Evolutionary conservation across 2,113 vertebrate genomes (phyloP).

Genomic region (Echinops telfairi): DNA sequence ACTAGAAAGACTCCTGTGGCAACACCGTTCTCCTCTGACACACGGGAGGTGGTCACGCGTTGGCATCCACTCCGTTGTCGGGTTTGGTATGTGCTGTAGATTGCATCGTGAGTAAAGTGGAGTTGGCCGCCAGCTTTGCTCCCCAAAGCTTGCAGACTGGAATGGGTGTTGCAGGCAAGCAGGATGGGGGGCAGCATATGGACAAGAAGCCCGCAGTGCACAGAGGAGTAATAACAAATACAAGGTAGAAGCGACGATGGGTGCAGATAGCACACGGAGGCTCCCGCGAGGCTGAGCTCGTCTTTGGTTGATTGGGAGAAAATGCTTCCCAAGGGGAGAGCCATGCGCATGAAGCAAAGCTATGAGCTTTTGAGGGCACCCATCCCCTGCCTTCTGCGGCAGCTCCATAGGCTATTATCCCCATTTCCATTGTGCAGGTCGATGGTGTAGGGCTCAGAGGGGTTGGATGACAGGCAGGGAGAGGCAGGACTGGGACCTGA

Average conservation of each 20-base stretch:
- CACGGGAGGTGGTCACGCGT: no score
- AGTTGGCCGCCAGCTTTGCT: not conserved
- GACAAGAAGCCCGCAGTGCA: no score
- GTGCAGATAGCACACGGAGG: no score
- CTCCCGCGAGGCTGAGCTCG: fast-evolving
- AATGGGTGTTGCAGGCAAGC: not conserved
- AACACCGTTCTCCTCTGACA: no score
- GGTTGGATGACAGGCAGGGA: no score
- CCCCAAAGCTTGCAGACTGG: not conserved
- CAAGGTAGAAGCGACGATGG: not conserved
- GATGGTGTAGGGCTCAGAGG: fast-evolving
- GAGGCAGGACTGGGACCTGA: not conserved
- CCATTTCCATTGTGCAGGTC: not conserved
- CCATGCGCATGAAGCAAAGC: not conserved
- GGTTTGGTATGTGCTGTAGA: not conserved
- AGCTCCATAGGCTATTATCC: no score
- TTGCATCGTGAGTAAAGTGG: no score
- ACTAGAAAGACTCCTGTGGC: no score
- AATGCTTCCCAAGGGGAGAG: not conserved
- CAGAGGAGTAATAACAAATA: not conserved
- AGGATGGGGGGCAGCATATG: not conserved
- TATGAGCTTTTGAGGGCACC: not conserved
- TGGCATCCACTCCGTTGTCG: no score
- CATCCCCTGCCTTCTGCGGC: no score
- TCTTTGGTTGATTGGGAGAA: not conserved